A percentile compares a stretch with the other conserved stretches of the same genome.
Conservation (phyloP, 92 coral and sea anemone species). For the Epizoanthus illoricatus region DNA sequence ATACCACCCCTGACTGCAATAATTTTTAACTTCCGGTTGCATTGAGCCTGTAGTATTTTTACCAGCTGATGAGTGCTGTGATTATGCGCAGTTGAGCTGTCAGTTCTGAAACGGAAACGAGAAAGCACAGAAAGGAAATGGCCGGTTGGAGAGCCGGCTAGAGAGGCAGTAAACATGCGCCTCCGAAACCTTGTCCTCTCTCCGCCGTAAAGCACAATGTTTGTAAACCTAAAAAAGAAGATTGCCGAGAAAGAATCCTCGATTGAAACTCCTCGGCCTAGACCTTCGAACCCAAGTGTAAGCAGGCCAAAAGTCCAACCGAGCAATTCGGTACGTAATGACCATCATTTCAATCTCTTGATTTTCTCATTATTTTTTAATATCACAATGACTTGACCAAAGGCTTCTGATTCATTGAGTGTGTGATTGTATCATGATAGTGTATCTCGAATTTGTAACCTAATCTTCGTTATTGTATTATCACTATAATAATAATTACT, state of each 20-base stretch:
- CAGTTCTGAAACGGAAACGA: slow-evolving; percentile 3
- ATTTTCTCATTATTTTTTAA: slow-evolving; percentile 42
- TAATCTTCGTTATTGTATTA: too few species aligned
- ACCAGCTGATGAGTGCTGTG: not conserved
- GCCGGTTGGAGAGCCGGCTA: slow-evolving; percentile 29
- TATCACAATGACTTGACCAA: slow-evolving; percentile 41
- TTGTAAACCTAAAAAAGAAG: slow-evolving; percentile 95
- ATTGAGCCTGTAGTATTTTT: slow-evolving; percentile 31
- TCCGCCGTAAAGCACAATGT: slow-evolving; percentile 56
- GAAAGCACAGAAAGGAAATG: slow-evolving; percentile 32
- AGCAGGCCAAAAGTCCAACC: slow-evolving; percentile 69
- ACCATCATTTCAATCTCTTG: slow-evolving; percentile 26
- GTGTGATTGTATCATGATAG: not conserved
- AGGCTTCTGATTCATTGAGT: slow-evolving; percentile 17
- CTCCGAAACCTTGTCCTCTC: slow-evolving; percentile 7
- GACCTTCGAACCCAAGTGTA: slow-evolving; percentile 76
- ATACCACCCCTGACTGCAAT: not conserved
- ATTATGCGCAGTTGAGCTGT: slow-evolving; percentile 24
- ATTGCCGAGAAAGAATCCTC: slow-evolving; percentile 96
- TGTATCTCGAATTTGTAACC: not conserved
- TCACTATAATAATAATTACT: not conserved
- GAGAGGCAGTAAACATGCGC: slow-evolving; percentile 4
- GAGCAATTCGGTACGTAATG: slow-evolving; percentile 69
- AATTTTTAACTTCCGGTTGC: slow-evolving; percentile 22
- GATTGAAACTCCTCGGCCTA: slow-evolving; percentile 69